Evolutionary conservation across 1,140 invertebrate genomes (phyloP), one percentile per base, ranked within the genome.

Genomic region (Drosophila sproati): DNA sequence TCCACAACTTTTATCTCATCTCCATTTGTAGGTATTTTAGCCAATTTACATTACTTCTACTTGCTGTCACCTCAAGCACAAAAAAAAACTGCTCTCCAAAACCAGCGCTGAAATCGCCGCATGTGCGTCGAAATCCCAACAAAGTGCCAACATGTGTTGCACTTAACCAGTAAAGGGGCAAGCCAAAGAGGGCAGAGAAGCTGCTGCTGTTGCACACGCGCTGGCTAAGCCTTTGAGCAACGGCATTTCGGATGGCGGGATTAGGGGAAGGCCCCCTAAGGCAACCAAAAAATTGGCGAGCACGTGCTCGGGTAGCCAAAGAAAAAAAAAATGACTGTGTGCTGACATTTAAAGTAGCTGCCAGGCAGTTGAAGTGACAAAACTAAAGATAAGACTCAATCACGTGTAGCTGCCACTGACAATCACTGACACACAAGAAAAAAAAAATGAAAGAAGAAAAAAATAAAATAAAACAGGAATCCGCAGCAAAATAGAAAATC

Each of bases 321-420:
- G 41, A 10, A 1, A 20, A 34, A n/a, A 35, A 4, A 41, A 28
- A 32, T 45, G 45, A 41, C 50, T 51, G 61, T 72, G 83, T 71
- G 83, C 51, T 89, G 83, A 89, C 83, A 88, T 89, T 88, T 88
- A 88, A 88, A 88, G 83, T 88, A 88, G 83, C 83, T 88, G 85
- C 85, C 83, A 88, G 80, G 80, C 80, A 74, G 64, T 74, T 80
- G 83, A 89, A 88, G 83, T 88, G 83, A 88, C 83, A 88, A 88
- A 88, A 89, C 83, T 88, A 88, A 89, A 88, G 83, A 88, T 88
- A 88, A 89, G 83, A 88, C 83, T 88, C 83, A 89, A 88, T 88
- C 83, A 89, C 83, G 83, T 88, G 83, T 89, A 73, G 78, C 82
- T 87, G 85, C 75, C 77, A 80, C 82, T 88, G 83, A 82, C 80